Conservation (phyloP, 92 coral and sea anemone genomes). For the Siderastrea radians region DNA sequence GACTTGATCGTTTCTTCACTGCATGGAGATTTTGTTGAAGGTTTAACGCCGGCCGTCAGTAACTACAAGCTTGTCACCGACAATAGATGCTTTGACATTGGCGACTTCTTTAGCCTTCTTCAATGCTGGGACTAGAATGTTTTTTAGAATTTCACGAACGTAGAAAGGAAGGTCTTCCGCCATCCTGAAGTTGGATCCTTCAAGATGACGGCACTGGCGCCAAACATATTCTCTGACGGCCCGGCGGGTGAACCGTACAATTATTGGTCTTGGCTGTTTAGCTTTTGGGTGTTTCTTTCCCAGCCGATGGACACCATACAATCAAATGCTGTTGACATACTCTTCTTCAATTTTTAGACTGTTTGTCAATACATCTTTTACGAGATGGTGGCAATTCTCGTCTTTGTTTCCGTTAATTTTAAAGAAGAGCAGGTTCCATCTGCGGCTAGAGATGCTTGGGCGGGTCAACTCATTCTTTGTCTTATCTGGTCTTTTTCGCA, state of each 20-base stretch:
- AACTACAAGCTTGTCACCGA: background rate
- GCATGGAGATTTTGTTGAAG: background rate
- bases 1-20: background rate
- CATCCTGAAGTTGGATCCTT: too few relatives aligned
- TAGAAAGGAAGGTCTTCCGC: too few relatives aligned
- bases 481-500: background rate
- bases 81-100: too few relatives aligned
- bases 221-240: background rate
- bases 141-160: too few relatives aligned
- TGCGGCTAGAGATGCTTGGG: background rate
- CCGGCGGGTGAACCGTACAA: slow-evolving; percentile 6
- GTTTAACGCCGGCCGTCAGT: background rate
- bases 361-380: too few relatives aligned
- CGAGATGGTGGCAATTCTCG: background rate
- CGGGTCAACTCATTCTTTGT: slow-evolving; percentile 4
- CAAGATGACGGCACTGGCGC: too few relatives aligned
- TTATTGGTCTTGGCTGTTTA: too few relatives aligned
- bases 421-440: background rate
- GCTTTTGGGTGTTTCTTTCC: too few relatives aligned
- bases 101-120: too few relatives aligned
- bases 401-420: background rate
- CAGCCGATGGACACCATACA: background rate
- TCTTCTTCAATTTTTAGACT: too few relatives aligned
- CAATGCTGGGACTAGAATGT: too few relatives aligned
- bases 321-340: background rate